Evolutionary conservation across 2,797 vertebrate genomes (phyloP), one percentile per base, ranked within the genome.

Genomic region (Kryptolebias ocellatus): DNA sequence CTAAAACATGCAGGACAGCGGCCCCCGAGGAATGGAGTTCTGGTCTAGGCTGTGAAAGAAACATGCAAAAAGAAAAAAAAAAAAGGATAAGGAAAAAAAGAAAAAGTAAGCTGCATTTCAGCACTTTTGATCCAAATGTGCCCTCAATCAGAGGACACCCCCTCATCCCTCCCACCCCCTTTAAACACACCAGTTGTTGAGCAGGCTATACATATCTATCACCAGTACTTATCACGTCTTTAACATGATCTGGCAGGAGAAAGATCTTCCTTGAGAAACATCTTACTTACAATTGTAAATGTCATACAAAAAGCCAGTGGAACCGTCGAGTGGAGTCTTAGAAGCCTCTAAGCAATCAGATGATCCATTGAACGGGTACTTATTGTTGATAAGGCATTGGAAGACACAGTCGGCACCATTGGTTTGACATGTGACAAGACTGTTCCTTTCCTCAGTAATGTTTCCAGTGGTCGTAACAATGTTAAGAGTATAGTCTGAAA

Each of bases 341-440:
- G 1, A 1, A 3, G n/a, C n/a, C 0, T 64, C 1, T 0, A 65
- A 20, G 42, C 77, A 83, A 3, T 0, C 0, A 15, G 0, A 3
- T 2, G 72, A 54, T 17, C 0, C 45, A 16, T 5, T 58, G 51
- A 68, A 70, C 55, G 5, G 31, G 0, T 0, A 0, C 0, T 0
- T 0, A 0, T 18, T 3, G 2, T 0, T 20, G 17, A 0, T 4
- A 0, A 0, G 3, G 51, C 84, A 87, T 0, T 1, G 0, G 10
- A 83, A 31, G 7, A 24, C 0, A 24, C 73, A 83, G 2, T 1
- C 0, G 0, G 0, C 0, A 0, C 0, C 1, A 0, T 5, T 0
- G 0, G 0, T 0, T 0, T 0, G 0, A n/a, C 78, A 84, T 0
- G 0, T 8, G 15, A 44, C 1, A 0, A 0, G 0, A 0, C 0